Conservation (phyloP, 2,797 vertebrate species). For the Danionella dracula region DNA sequence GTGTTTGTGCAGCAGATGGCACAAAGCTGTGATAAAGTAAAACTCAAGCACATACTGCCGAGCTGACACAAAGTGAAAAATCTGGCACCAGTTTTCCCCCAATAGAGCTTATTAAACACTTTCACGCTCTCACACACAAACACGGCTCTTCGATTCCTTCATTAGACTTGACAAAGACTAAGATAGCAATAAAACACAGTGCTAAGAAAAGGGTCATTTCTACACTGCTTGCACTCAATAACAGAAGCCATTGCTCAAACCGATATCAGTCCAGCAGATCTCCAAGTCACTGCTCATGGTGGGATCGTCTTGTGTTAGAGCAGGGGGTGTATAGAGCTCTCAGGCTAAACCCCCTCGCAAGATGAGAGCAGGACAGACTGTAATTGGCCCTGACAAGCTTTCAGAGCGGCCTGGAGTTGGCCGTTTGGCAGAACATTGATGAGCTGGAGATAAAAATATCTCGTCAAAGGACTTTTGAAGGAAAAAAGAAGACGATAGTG, state of each 20-base stretch:
- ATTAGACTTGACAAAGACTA: slow-evolving; percentile 55
- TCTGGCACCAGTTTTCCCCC: slow-evolving; percentile 54
- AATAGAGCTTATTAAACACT: slow-evolving; percentile 64
- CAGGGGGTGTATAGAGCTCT: neutral
- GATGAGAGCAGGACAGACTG: slow-evolving; percentile 44
- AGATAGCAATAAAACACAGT: slow-evolving; percentile 46
- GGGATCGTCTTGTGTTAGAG: slow-evolving; percentile 39
- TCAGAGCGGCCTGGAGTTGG: slow-evolving; percentile 44
- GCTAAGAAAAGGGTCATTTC: slow-evolving; percentile 44
- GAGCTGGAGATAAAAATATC: slow-evolving; percentile 51
- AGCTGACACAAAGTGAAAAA: slow-evolving; percentile 47
- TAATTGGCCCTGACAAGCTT: slow-evolving; percentile 56
- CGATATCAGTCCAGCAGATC: slow-evolving; percentile 32
- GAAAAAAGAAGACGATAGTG: slow-evolving; percentile 17
- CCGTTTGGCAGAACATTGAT: slow-evolving; percentile 45
- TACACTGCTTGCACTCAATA: slow-evolving; percentile 48
- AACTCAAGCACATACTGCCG: slow-evolving; percentile 21
- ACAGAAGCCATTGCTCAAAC: slow-evolving; percentile 44
- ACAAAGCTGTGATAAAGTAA: slow-evolving; percentile 17
- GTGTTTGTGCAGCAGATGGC: neutral
- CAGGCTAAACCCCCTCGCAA: slow-evolving; percentile 2
- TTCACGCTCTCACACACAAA: slow-evolving; percentile 41
- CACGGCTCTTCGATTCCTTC: slow-evolving; percentile 40
- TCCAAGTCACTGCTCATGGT: slow-evolving; percentile 41
- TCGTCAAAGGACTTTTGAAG: slow-evolving; percentile 38